Evolutionary conservation across 2,888 invertebrate species (phyloP), one percentile per base, ranked within the genome.

Genomic region (Eupithecia pulchellata): DNA sequence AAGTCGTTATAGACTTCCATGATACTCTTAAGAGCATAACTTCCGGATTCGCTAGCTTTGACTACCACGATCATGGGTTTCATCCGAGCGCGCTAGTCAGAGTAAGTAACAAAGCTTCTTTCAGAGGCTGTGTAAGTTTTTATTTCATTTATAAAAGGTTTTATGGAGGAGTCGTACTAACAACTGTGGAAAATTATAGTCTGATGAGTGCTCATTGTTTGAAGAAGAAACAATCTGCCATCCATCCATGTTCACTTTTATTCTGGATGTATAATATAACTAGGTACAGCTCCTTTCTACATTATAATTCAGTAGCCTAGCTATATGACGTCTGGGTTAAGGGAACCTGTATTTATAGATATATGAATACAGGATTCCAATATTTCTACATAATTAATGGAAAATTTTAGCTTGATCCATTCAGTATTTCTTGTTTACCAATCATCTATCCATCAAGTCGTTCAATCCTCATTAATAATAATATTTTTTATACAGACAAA

Each of bases 11-110:
- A 11, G 99, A 99, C 89, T 99, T 99, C 88, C 99, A 99, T 85
- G 99, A 99, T 86, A 95, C 95, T 4, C 92, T 99, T 2, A 99
- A 99, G 90, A 97, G 97, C 17, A 82, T 98, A 25, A 97, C 98
- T 4, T 99, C 99, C 0, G 99, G 99, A 36, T 99, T 98, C 92
- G 99, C 99, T 1, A 98, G 98, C 86, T 99, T 99, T 86, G 98
- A 98, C 89, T 99, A 99, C 84, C 98, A 98, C 89, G 97, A 98
- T 85, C 90, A 96, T 82, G 99, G 98, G 1, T 99, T 97, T 89
- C 96, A 97, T 84, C 85, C 87, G 75, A 96, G 98, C 74, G 93
- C 96, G 72, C 93, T 99, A 81, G 96, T 97, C 0, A 98, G 97
- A 89, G 97, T 98, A 88, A 92, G 93, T 84, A 57, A 6, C 4